Base-by-base conservation (phyloP, 2,797 vertebrate species). In the Sternarchorhynchus goeldii region DNA sequence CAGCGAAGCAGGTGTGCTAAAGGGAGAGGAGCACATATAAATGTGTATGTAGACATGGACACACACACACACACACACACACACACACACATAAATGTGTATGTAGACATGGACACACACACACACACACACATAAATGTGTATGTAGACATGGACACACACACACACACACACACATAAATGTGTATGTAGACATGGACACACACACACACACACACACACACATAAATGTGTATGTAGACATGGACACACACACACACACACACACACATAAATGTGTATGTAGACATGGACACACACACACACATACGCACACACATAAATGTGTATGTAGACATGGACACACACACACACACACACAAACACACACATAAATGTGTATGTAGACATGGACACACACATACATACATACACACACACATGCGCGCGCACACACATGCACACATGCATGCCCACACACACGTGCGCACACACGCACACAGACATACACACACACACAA, bases 1-100 rank as follows among this genome's bases (percentile, higher is more conserved):
- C 64, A 79, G 70, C 76, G 64, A 41, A 81, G 73, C 77, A 58
- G 32, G 77, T 67, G 69, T 64, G 66, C 32, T 63, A 77, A 68
- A 41, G 57, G 81, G 79, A 79, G 80, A 76, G 84, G 73, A 78
- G 4, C 56, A 57, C 29, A 79, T 29, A 36, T 7, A 36, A 36
- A 36, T 45, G 41, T 45, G 41, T 10, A 45, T 39, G 36, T 68
- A 62, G 86, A 81, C 45, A 75, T 67, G 84, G 58, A 58, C 36
- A 55, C 14, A 77, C 75, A 80, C 21, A 65, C 58, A 57, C 25
- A 78, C 68, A 83, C 65, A 55, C 25, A 76, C 41, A 70, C 45
- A 0, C 20, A 18, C 2, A 64, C 3, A 16, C 72, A 25, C 60
- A 77, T 21, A n/a, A 62, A 25, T 25, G 25, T 25, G 25, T 25